Conservation (phyloP, 2,113 vertebrate genomes). For the Ceyx cyanopectus region DNA sequence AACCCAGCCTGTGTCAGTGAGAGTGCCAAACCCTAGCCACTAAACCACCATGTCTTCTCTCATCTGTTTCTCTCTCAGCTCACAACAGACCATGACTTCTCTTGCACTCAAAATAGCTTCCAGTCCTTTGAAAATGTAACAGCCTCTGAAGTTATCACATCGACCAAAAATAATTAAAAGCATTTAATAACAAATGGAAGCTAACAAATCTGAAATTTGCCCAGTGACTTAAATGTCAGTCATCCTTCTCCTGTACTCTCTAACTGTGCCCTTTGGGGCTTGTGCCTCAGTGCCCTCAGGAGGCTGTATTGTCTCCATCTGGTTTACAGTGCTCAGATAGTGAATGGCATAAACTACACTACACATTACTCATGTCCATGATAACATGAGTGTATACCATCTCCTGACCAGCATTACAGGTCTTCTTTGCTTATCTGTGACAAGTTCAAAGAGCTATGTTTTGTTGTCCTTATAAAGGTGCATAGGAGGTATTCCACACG, state of each 20-base stretch:
- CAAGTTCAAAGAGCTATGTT: not conserved
- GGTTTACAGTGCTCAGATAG: not conserved
- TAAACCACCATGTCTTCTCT: no score
- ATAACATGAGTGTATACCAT: not conserved
- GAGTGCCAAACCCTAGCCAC: no score
- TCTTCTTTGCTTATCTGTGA: not conserved
- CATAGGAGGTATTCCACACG: fast-evolving
- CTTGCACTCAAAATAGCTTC: not conserved
- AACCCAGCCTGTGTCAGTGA: no score
- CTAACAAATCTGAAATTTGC: not conserved
- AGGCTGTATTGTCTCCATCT: not conserved
- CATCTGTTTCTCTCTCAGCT: not conserved
- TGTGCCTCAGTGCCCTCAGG: not conserved
- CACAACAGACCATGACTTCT: not conserved
- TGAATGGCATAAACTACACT: not conserved
- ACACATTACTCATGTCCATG: not conserved
- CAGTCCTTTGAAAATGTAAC: not conserved
- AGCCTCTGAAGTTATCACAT: not conserved
- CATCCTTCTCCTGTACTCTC: not conserved
- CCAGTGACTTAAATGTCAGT: not conserved
- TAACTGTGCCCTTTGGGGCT: not conserved
- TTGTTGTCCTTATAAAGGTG: not conserved
- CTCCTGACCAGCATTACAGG: not conserved
- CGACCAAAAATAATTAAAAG: not conserved
- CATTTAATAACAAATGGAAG: not conserved